Conservation (phyloP, 1,140 invertebrate species). For the Proales similis region DNA sequence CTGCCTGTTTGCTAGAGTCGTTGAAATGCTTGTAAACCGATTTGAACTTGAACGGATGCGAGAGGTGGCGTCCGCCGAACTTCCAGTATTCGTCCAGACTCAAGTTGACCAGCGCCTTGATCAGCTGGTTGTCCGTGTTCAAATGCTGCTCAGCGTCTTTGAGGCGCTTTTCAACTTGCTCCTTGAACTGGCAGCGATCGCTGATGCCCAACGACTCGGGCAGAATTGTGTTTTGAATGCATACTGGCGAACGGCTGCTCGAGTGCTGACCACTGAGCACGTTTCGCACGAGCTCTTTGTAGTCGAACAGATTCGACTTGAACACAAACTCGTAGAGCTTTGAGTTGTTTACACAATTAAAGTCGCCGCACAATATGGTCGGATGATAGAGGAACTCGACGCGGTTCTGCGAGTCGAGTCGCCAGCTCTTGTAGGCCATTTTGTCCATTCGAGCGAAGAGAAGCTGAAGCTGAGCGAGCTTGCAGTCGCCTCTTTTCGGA, state of each 20-base stretch:
- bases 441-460: conserved; percentile 71
- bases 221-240: background rate
- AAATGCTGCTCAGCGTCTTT: background rate
- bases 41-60: conserved; percentile 28
- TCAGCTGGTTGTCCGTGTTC: background rate
- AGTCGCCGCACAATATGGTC: conserved; percentile 76
- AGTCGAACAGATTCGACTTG: background rate
- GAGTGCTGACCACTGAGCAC: conserved; percentile 1
- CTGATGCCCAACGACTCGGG: conserved; percentile 8
- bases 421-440: conserved; percentile 39
- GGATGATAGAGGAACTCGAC: conserved; percentile 60
- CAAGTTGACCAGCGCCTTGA: background rate
- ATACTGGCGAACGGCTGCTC: background rate
- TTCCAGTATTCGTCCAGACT: no score
- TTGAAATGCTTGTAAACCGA: conserved; percentile 4
- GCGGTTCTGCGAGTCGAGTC: conserved; percentile 39
- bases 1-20: background rate
- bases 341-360: conserved; percentile 69
- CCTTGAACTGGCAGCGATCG: conserved; percentile 31
- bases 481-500: conserved; percentile 73
- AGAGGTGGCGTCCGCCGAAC: background rate
- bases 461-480: conserved; percentile 70
- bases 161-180: background rate
- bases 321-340: conserved; percentile 65
- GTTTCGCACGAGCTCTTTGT: conserved; percentile 2